These are phyloP conservation scores for Caenorhabditis auriculariae DNA, from an alignment of 2,888 invertebrate species.

Conservation along the genomic window DNA sequence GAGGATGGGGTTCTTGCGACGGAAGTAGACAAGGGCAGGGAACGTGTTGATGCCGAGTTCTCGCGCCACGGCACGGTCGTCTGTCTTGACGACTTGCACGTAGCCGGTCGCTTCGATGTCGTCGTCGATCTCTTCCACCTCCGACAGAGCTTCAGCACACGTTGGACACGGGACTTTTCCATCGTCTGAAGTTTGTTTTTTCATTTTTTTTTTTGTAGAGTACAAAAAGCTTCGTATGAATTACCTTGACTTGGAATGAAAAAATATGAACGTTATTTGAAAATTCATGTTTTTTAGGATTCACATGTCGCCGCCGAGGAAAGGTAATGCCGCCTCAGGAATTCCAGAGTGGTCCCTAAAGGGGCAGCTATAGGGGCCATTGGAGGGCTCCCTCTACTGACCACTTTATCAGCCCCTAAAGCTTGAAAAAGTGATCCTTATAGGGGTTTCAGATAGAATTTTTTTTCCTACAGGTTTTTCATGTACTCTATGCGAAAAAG, in stretches of 20 bases:
- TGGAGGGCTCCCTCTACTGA: too few relatives aligned
- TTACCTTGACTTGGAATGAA: background rate
- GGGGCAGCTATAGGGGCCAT: too few relatives aligned
- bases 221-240: background rate
- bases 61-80: conserved; percentile 74
- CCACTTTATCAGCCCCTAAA: too few relatives aligned
- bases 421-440: too few relatives aligned
- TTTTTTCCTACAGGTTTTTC: too few relatives aligned
- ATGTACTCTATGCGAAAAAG: too few relatives aligned
- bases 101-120: conserved; percentile 73
- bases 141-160: conserved; percentile 80
- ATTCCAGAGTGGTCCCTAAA: too few relatives aligned
- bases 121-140: conserved; percentile 88
- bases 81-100: conserved; percentile 63
- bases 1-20: conserved; percentile 91
- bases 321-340: too few relatives aligned
- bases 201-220: too few relatives aligned
- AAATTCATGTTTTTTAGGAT: background rate
- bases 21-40: conserved; percentile 93
- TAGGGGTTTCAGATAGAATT: too few relatives aligned
- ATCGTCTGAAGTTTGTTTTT: conserved; percentile 50
- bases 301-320: background rate
- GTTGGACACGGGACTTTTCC: conserved; percentile 79
- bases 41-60: conserved; percentile 93
- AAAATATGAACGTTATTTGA: too few relatives aligned